Base-by-base conservation (phyloP, 2,113 vertebrate genomes). In the Dermatemys mawii region DNA sequence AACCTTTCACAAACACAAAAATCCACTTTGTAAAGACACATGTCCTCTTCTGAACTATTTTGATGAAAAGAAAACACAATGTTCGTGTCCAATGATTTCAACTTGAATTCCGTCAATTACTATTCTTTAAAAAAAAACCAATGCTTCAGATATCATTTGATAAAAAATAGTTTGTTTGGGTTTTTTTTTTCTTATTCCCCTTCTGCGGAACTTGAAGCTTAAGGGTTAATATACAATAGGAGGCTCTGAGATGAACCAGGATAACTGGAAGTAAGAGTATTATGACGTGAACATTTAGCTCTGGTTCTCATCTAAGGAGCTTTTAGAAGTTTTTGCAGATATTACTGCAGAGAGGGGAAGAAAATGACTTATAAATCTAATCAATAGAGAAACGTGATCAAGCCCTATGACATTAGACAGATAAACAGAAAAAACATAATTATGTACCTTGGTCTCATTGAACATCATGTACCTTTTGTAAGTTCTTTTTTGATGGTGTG, bases 271-370 rank as follows among this genome's bases (percentile, higher is more conserved):
- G 7, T 26, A 79, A 83, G 63, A 21, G 57, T 14, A 83, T 14
- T 8, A 1, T 1, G 63, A 86, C 51, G 79, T 22, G 5, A 82
- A 89, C 16, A 70, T 22, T 70, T 38, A 55, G 41, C 10, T 82
- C 55, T 79, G 38, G 38, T 38, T 76, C 41, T n/a, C 29, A 79
- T 41, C 76, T 29, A 79, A 84, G 21, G 38, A 80, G 7, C 73
- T 94, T 90, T 95, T 84, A 85, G 83, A 91, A 70, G 8, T 89
- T 41, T 19, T 90, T 92, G 75, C 54, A 84, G 85, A n/a, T 88
- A 57, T 79, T 87, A 93, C 21, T 46, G 41, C 35, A 94, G 41
- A 49, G 53, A 46, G 46, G 48, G 55, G 57, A 92, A 24, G 29
- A 70, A 89, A 19, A 16, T 51, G 5, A 80, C 80, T 93, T 93